These are phyloP conservation scores for Agriopis marginaria DNA, from an alignment of 2,888 invertebrate species.

Conservation along the genomic window DNA sequence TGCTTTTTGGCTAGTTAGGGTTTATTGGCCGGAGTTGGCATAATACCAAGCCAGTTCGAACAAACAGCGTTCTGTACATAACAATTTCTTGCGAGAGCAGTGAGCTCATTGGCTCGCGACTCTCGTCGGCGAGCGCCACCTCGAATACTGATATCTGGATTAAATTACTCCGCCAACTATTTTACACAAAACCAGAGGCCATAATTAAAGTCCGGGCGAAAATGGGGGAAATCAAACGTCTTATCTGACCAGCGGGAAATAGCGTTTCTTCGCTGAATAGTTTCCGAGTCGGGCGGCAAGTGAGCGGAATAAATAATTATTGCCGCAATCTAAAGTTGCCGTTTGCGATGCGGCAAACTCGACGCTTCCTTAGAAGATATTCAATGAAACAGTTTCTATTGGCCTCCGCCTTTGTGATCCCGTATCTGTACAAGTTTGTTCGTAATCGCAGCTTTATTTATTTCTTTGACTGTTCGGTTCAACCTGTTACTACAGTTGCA, in stretches of 20 bases:
- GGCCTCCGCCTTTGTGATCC: constrained; percentile 58
- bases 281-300: constrained; percentile 77
- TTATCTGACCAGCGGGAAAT: constrained; percentile 85
- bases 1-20: constrained; percentile 27
- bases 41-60: constrained; percentile 51
- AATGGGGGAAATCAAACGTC: constrained; percentile 85
- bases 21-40: constrained; percentile 41
- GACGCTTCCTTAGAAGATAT: constrained; percentile 64
- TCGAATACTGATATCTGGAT: constrained; percentile 82
- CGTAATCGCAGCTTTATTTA: constrained; percentile 40
- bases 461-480: constrained; percentile 26
- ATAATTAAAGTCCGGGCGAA: constrained; percentile 84
- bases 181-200: constrained; percentile 85
- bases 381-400: constrained; percentile 79
- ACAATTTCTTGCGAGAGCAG: constrained; percentile 60
- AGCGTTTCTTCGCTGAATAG: constrained; percentile 84
- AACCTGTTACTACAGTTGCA: too few species aligned
- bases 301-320: constrained; percentile 86
- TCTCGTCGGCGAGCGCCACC: constrained; percentile 70
- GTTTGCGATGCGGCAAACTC: constrained; percentile 62
- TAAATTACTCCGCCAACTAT: constrained; percentile 85
- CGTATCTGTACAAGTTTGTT: constrained; percentile 47
- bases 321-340: constrained; percentile 80
- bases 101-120: constrained; percentile 65
- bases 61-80: constrained; percentile 56